phyloP scores from a whole-genome alignment of 2,888 invertebrate species.

The Morpho deidamia region DNA sequence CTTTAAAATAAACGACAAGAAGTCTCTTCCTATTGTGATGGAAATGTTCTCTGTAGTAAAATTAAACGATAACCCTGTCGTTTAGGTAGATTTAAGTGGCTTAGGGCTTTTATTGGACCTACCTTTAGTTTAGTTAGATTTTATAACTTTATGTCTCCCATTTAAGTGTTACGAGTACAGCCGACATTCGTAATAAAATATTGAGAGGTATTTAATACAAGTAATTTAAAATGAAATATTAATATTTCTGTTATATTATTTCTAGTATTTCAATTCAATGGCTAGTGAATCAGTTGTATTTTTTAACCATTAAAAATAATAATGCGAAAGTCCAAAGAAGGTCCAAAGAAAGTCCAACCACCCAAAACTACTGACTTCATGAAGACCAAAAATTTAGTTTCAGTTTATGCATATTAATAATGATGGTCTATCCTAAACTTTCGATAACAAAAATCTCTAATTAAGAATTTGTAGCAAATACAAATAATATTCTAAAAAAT shows the following conservation, averaged over 20 bases:
- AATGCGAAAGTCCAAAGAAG: too few species aligned
- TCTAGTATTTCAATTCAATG: background rate
- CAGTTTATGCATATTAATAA: too few species aligned
- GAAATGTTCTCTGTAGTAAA: slow-evolving; percentile 78
- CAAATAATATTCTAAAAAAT: too few species aligned
- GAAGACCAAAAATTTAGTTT: too few species aligned
- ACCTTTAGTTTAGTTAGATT: slow-evolving; percentile 34
- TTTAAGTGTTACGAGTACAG: slow-evolving; percentile 31
- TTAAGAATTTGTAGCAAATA: too few species aligned
- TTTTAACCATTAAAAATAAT: too few species aligned
- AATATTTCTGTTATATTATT: slow-evolving; percentile 5
- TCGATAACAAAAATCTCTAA: too few species aligned
- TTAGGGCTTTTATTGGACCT: slow-evolving; percentile 66
- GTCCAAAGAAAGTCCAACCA: too few species aligned
- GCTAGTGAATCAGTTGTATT: background rate
- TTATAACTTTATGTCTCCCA: slow-evolving; percentile 46
- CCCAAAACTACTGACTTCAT: too few species aligned
- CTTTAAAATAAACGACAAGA: slow-evolving; percentile 77
- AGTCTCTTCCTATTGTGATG: slow-evolving; percentile 77
- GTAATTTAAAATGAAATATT: background rate
- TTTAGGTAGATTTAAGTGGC: slow-evolving; percentile 74
- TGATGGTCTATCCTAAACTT: too few species aligned
- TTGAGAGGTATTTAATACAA: background rate
- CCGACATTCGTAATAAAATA: too few species aligned
- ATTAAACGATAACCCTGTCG: slow-evolving; percentile 76